Evolutionary conservation across 2,888 invertebrate species (phyloP).

Genomic region (Argynnis bischoffii): DNA sequence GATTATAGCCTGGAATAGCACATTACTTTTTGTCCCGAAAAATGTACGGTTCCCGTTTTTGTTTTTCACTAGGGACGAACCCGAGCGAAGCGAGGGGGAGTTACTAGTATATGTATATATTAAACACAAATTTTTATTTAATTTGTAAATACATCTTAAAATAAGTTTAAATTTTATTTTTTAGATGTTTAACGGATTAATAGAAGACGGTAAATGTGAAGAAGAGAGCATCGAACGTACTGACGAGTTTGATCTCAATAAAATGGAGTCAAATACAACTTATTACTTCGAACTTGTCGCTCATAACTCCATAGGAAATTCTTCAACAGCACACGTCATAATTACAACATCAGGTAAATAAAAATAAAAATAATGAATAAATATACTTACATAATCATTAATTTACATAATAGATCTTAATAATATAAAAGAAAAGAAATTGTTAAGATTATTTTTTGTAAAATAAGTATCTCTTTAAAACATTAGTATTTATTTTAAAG

Average conservation of each 20-base stretch:
- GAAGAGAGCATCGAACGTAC: slow-evolving; percentile 46
- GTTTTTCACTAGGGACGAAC: neutral
- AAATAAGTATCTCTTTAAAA: no score
- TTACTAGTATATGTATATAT: neutral
- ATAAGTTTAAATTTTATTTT: neutral
- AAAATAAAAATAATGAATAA: neutral
- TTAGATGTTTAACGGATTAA: slow-evolving; percentile 34
- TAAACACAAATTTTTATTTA: neutral
- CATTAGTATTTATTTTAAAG: no score
- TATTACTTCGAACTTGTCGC: slow-evolving; percentile 65
- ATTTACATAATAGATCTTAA: no score
- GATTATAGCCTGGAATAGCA: no score
- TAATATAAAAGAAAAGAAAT: no score
- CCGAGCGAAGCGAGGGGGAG: neutral
- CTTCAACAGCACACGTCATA: slow-evolving; percentile 54
- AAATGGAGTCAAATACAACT: slow-evolving; percentile 57
- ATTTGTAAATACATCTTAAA: neutral
- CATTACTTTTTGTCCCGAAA: no score
- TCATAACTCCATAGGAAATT: slow-evolving; percentile 66
- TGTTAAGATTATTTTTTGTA: no score
- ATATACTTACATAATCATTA: neutral
- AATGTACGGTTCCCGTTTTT: no score
- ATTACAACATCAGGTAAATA: slow-evolving; percentile 54
- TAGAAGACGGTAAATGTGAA: slow-evolving; percentile 50
- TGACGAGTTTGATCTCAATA: slow-evolving; percentile 51